A percentile compares a stretch with the other conserved stretches of the same genome.
Conservation (phyloP, 2,797 vertebrate genomes). For the Myiothlypis coronata region DNA sequence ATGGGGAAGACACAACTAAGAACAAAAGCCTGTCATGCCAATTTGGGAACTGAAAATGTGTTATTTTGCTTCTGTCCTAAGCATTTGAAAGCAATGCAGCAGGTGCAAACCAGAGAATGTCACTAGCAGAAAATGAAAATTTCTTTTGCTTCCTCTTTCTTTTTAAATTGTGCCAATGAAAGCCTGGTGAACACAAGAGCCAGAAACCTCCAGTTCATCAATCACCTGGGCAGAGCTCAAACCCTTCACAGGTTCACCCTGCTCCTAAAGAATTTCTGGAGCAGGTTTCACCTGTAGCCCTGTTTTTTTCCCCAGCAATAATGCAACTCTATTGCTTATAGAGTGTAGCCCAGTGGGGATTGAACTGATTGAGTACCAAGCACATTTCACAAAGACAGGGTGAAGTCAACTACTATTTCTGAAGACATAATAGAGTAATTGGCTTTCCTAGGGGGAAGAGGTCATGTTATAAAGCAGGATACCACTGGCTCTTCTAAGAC, state of each 20-base stretch:
- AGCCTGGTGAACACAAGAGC: background rate
- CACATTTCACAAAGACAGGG: background rate
- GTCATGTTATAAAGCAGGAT: background rate
- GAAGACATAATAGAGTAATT: background rate
- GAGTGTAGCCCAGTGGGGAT: background rate
- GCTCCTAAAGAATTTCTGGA: background rate
- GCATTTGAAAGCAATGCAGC: background rate
- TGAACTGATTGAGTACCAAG: background rate
- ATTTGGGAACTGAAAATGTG: background rate
- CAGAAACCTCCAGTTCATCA: background rate
- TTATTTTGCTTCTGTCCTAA: background rate
- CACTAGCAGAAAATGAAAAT: background rate
- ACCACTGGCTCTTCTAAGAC: background rate
- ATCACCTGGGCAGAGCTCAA: background rate
- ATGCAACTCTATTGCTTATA: background rate
- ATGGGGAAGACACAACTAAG: background rate
- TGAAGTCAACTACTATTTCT: background rate
- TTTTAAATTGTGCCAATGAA: background rate
- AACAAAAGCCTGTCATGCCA: background rate
- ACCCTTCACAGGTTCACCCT: background rate
- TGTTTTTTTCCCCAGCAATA: background rate
- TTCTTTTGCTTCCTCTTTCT: background rate
- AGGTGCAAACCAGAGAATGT: background rate
- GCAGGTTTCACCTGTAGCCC: background rate
- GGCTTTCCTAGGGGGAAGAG: background rate